These are phyloP conservation scores for Plecotus auritus DNA, from an alignment of 2,113 vertebrate genomes.

Conservation along the genomic window DNA sequence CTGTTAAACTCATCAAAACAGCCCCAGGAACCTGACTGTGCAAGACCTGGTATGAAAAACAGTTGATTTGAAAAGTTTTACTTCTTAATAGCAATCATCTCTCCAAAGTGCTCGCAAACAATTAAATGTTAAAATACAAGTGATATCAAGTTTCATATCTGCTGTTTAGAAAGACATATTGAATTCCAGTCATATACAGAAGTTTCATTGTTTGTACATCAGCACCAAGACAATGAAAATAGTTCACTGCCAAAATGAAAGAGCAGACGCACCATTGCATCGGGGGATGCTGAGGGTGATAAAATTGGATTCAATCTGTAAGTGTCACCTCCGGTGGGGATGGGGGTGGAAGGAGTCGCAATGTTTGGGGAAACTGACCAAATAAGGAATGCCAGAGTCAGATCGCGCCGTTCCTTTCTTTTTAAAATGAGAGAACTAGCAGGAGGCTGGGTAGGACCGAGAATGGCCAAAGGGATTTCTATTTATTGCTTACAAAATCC, in stretches of 20 bases:
- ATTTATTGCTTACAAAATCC: conserved; percentile 28
- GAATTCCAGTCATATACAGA: background rate
- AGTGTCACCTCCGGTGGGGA: background rate
- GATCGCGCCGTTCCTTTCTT: background rate
- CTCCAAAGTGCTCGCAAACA: background rate
- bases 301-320: background rate
- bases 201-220: conserved; percentile 11
- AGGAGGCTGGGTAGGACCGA: background rate
- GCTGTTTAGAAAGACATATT: background rate
- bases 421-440: conserved; percentile 9
- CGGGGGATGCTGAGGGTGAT: background rate
- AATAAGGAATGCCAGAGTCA: background rate
- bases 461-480: conserved; percentile 1
- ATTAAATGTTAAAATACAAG: background rate
- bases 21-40: conserved; percentile 93
- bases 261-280: background rate
- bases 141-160: background rate
- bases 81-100: background rate
- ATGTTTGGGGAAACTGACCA: background rate
- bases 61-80: conserved; percentile 38
- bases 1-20: conserved; percentile 96
- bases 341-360: background rate
- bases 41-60: conserved; percentile 84
- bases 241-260: background rate
- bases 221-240: background rate